Base-by-base conservation (phyloP, 2,888 invertebrate genomes). In the Horisme vitalbata region DNA sequence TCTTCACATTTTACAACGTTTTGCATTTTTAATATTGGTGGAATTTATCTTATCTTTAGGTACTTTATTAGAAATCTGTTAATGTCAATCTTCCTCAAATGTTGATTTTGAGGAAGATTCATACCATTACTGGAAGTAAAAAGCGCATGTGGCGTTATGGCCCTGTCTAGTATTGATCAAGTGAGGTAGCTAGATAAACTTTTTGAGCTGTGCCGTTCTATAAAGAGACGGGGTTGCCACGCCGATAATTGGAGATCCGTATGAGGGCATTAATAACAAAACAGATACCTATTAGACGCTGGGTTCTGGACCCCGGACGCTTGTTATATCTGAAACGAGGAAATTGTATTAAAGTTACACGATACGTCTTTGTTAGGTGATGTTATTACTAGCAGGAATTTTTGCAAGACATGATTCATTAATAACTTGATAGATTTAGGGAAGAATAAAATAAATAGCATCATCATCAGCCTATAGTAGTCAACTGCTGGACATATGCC, bases 241-340 rank as follows among this genome's bases (percentile, higher is more conserved):
- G 59, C 64, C 66, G 66, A 76, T 75, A 82, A 84, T 84, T 83
- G 78, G 78, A 80, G 75, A 74, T 74, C 75, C 72, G 76, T 77
- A 80, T 78, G 73, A 73, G 71, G 75, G 71, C 79, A 83, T 84
- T 83, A 84, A 84, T 83, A 83, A 83, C 81, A 79, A 77, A 83
- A 83, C 75, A 80, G 81, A 79, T 82, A 75, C 72, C 68, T 70
- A 82, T 82, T 79, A 77, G 76, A 70, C 60, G 67, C 64, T 68
- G 59, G 73, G 73, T 63, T 65, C 66, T 65, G 61, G 63, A 63
- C 70, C 75, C 75, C 71, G 63, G 67, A 65, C 58, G 74, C 68
- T 79, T 75, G 73, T 79, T 77, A 76, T 73, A 70, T 68, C 68
- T 64, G 68, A 75, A 79, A 82, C 78, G 75, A 79, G 79, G 75